Evolutionary conservation across 2,888 invertebrate species (phyloP), one percentile per base, ranked within the genome.

Genomic region (Pilophorus perplexus): DNA sequence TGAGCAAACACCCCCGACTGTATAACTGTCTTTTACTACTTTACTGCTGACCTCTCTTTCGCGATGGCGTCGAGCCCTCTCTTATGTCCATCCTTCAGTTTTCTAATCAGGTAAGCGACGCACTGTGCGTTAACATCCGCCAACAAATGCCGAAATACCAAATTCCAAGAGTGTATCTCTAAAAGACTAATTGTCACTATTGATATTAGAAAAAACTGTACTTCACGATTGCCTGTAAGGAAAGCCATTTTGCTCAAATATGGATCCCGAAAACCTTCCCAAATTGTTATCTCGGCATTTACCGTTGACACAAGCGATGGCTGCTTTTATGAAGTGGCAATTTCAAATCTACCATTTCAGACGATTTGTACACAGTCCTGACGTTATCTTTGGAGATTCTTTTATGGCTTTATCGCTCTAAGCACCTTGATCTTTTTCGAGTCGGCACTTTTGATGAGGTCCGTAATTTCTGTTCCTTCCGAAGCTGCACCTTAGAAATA

Each of bases 1-100:
- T 64, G 64, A 25, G 64, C 50, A 64, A 64, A 64, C 64, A 64
- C 64, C 64, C 50, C 38, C 22, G 46, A 62, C 50, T 48, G 62
- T 46, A 62, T 64, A 50, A 50, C 23, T 50, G 64, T 50, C 48
- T 64, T 64, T 64, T 64, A 64, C 38, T 64, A 33, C 64, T 50
- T 50, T 50, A 64, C 50, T 64, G 64, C 38, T 50, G 64, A 50
- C 64, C 48, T 50, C 50, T 20, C 37, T 59, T 42, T 44, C 20
- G 33, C 52, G 16, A 14, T 64, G 50, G 38, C 33, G 50, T 37
- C 25, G 59, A 37, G 33, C 10, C 6, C 48, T 48, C n/a, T 48
- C 52, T 52, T 52, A 27, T 3, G 52, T 12, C 18, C 28, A n/a
- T 38, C 55, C 16, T 27, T 55, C 38, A 22, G 22, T 38, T 55